These are phyloP conservation scores for Empidonax alnorum DNA, from an alignment of 2,113 vertebrate species.

Conservation along the genomic window DNA sequence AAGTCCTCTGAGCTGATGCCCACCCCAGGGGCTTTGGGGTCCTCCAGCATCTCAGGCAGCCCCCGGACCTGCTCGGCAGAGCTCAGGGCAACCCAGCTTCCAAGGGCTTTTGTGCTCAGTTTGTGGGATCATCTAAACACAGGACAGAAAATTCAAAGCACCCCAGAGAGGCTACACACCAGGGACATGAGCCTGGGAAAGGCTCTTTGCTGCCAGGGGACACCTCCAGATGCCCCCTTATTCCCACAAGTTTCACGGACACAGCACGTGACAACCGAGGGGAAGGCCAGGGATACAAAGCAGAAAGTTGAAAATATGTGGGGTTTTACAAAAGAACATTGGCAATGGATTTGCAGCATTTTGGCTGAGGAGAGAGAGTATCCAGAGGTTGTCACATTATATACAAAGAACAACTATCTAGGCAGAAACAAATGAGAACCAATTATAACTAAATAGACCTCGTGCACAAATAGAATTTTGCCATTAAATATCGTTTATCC, in stretches of 20 bases:
- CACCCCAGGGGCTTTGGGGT: background rate
- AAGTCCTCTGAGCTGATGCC: fast-evolving
- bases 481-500: conserved; percentile 82
- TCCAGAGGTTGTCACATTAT: conserved; percentile 50
- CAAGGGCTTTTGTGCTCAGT: background rate
- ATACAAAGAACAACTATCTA: conserved; percentile 52
- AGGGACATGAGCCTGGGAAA: background rate
- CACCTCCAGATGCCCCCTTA: background rate
- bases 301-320: background rate
- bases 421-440: conserved; percentile 76
- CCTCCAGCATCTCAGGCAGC: background rate
- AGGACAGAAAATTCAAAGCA: background rate
- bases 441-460: conserved; percentile 75
- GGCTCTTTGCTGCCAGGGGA: background rate
- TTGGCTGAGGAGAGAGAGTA: conserved; percentile 6
- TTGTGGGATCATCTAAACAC: background rate
- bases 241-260: fast-evolving
- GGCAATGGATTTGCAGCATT: conserved; percentile 18
- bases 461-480: conserved; percentile 73
- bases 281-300: background rate
- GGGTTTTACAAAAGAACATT: background rate
- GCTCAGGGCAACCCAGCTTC: background rate
- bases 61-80: background rate
- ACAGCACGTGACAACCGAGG: background rate
- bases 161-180: fast-evolving